Evolutionary conservation across 2,113 vertebrate genomes (phyloP).

Genomic region (Heterotilapia buettikoferi): DNA sequence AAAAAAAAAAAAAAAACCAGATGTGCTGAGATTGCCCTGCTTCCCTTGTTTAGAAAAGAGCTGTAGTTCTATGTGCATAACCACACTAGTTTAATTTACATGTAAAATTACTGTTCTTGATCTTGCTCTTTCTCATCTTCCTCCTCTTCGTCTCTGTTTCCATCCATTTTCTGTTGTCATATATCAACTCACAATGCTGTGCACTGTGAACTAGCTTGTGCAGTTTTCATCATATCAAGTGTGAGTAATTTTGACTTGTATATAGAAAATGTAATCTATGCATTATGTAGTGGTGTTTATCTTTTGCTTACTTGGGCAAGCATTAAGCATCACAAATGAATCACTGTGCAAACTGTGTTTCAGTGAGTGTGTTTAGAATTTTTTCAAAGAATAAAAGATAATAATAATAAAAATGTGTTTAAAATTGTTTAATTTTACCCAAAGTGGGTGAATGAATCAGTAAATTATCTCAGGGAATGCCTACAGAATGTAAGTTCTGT

Average conservation of each 20-base stretch:
- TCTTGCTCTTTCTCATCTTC: background rate
- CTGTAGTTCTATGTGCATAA: background rate
- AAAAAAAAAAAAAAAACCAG: accelerated
- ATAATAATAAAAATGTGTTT: background rate
- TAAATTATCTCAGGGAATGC: background rate
- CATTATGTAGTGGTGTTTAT: background rate
- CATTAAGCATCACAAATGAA: background rate
- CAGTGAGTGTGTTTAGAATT: background rate
- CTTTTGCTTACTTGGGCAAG: background rate
- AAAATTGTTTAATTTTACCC: background rate
- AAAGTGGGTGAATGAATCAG: background rate
- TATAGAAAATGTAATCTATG: background rate
- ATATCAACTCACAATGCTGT: background rate
- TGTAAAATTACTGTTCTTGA: background rate
- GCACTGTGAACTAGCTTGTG: background rate
- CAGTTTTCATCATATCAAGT: background rate
- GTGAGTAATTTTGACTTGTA: background rate
- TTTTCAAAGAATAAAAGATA: background rate
- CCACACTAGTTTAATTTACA: background rate
- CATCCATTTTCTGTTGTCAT: background rate
- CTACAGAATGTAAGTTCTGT: background rate
- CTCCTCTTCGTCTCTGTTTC: background rate
- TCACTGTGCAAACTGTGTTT: background rate
- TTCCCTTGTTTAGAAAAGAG: accelerated
- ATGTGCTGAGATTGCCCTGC: background rate